These are phyloP conservation scores for Biston betularia DNA, from an alignment of 2,888 invertebrate genomes.

Conservation along the genomic window DNA sequence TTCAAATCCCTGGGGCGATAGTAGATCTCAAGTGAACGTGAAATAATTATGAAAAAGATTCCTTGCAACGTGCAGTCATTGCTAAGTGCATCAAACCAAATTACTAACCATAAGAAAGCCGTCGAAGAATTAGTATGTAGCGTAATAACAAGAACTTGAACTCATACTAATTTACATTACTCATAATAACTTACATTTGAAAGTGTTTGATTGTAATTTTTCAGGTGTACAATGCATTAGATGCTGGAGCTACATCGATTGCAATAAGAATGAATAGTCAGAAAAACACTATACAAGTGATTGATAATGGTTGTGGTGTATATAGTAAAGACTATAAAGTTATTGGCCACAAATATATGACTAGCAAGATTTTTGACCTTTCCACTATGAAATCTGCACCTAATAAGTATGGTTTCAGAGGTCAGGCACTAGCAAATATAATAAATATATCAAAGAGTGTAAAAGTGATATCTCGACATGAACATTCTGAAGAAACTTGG, in stretches of 20 bases:
- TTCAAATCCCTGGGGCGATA: no score
- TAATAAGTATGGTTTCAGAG: slow-evolving; percentile 88
- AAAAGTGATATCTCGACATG: slow-evolving; percentile 86
- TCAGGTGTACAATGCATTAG: slow-evolving; percentile 90
- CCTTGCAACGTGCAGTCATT: slow-evolving; percentile 76
- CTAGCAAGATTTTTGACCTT: slow-evolving; percentile 87
- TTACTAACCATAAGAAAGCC: slow-evolving; percentile 85
- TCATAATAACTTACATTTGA: no score
- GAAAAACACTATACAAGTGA: slow-evolving; percentile 88
- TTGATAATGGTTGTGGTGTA: slow-evolving; percentile 92
- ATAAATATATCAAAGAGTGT: slow-evolving; percentile 84
- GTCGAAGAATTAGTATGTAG: slow-evolving; percentile 88
- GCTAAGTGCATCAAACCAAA: slow-evolving; percentile 85
- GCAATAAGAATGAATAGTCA: slow-evolving; percentile 88
- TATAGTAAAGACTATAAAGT: slow-evolving; percentile 80
- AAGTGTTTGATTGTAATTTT: slow-evolving; percentile 33
- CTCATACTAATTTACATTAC: no score
- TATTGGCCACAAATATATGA: slow-evolving; percentile 87
- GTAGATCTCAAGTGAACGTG: no score
- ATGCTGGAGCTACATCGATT: slow-evolving; percentile 89
- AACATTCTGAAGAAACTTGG: slow-evolving; percentile 81
- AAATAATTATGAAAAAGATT: slow-evolving; percentile 65
- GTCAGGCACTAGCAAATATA: slow-evolving; percentile 89
- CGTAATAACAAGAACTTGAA: slow-evolving; percentile 26
- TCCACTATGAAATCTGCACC: slow-evolving; percentile 81